These are phyloP conservation scores for Noctua janthina DNA, from an alignment of 2,888 invertebrate genomes.

Conservation along the genomic window DNA sequence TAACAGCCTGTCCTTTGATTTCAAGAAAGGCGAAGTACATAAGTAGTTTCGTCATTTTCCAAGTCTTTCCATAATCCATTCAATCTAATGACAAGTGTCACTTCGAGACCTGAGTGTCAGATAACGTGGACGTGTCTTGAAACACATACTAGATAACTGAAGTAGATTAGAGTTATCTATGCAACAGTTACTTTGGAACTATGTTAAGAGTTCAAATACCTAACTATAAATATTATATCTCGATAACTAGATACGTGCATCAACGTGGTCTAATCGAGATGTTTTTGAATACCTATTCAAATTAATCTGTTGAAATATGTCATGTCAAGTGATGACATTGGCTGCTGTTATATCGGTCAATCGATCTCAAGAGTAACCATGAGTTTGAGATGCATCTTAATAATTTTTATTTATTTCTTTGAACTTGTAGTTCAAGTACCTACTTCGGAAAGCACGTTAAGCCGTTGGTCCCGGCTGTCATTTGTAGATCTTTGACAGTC, in stretches of 20 bases:
- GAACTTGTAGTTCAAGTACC: not conserved
- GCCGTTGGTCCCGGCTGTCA: too few species aligned
- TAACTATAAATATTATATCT: conserved; percentile 11
- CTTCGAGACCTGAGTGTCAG: conserved; percentile 45
- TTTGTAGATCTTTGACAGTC: too few species aligned
- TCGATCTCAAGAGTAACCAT: not conserved
- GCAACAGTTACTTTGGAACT: conserved; percentile 45
- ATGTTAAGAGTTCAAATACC: conserved; percentile 34
- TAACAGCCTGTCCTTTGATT: not conserved
- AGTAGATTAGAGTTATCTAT: conserved; percentile 49
- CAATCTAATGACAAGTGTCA: conserved; percentile 42
- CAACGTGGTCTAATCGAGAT: conserved; percentile 7
- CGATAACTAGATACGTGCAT: conserved; percentile 1
- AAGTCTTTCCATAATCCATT: conserved; percentile 23
- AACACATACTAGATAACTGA: conserved; percentile 47
- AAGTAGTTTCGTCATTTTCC: not conserved
- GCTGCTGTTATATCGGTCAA: not conserved
- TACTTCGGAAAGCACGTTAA: too few species aligned
- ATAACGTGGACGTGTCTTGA: conserved; percentile 67
- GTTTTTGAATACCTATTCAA: conserved; percentile 1
- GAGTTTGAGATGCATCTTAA: not conserved
- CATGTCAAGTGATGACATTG: not conserved
- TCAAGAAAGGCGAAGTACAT: not conserved
- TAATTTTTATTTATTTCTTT: not conserved
- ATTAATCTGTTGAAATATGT: conserved; percentile 10